phyloP scores from a whole-genome alignment of 2,888 invertebrate species.

The Cerastis rubricosa region DNA sequence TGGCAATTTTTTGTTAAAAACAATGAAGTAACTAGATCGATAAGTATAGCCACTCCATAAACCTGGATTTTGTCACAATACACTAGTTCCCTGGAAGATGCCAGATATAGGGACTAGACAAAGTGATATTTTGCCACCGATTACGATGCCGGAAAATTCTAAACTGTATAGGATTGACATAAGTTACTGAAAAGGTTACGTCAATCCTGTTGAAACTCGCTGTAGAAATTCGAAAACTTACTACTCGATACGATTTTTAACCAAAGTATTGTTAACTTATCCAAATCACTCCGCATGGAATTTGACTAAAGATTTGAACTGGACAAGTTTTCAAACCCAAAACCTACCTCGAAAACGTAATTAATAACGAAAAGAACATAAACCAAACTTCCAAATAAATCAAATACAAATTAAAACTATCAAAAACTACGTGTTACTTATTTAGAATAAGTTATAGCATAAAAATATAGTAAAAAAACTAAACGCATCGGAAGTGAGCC shows the following conservation, averaged over 20 bases:
- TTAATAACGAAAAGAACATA: constrained; percentile 34
- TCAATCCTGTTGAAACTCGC: neutral
- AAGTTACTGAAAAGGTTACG: neutral
- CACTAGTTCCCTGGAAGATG: neutral
- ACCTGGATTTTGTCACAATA: neutral
- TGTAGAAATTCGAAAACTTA: neutral
- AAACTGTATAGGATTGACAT: neutral
- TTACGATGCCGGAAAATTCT: neutral
- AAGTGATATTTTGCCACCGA: neutral
- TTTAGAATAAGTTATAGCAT: constrained; percentile 66
- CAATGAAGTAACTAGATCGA: neutral
- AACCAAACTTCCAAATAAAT: constrained; percentile 56
- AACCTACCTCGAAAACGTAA: constrained; percentile 11
- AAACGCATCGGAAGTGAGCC: constrained; percentile 77
- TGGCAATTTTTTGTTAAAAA: neutral
- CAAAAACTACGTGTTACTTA: constrained; percentile 65
- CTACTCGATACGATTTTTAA: neutral
- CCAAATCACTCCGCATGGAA: neutral
- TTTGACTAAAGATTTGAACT: neutral
- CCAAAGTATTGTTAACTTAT: neutral
- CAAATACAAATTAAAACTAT: constrained; percentile 61
- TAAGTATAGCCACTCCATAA: neutral
- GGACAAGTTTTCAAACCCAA: neutral
- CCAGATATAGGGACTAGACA: neutral
- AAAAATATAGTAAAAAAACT: constrained; percentile 67